These are phyloP conservation scores for Zosterops hypoxanthus DNA, from an alignment of 2,113 vertebrate genomes.

Conservation along the genomic window DNA sequence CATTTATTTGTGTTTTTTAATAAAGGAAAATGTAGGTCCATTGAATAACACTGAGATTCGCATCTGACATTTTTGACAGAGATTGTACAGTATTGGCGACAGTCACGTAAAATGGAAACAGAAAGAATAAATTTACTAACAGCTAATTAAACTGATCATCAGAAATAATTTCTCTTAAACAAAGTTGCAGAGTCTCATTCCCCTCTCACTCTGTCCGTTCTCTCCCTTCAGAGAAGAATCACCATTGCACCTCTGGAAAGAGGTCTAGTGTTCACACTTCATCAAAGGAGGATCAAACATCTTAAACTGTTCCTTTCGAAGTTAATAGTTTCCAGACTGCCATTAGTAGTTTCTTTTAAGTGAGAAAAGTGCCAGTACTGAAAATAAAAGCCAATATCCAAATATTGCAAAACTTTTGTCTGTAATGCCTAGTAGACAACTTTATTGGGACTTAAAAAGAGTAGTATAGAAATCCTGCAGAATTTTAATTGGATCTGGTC, in stretches of 20 bases:
- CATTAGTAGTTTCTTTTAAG: constrained; percentile 49
- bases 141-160: constrained; percentile 42
- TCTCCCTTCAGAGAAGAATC: constrained; percentile 16
- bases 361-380: constrained; percentile 19
- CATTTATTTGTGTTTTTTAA: neutral
- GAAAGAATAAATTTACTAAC: constrained; percentile 50
- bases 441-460: neutral
- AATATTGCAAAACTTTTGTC: neutral
- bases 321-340: constrained; percentile 70
- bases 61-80: constrained; percentile 63
- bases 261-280: constrained; percentile 67
- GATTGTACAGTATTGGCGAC: constrained; percentile 44
- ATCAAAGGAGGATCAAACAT: constrained; percentile 71
- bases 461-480: neutral
- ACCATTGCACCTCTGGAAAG: constrained; percentile 33
- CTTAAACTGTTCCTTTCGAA: constrained; percentile 60
- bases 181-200: neutral
- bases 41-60: constrained; percentile 35
- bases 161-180: constrained; percentile 45
- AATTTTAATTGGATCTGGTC: neutral
- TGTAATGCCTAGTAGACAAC: constrained; percentile 18
- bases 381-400: constrained; percentile 49
- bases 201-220: neutral
- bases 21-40: neutral
- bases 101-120: constrained; percentile 45